Base-by-base conservation (phyloP, 2,888 invertebrate genomes). In the Myopa testacea region DNA sequence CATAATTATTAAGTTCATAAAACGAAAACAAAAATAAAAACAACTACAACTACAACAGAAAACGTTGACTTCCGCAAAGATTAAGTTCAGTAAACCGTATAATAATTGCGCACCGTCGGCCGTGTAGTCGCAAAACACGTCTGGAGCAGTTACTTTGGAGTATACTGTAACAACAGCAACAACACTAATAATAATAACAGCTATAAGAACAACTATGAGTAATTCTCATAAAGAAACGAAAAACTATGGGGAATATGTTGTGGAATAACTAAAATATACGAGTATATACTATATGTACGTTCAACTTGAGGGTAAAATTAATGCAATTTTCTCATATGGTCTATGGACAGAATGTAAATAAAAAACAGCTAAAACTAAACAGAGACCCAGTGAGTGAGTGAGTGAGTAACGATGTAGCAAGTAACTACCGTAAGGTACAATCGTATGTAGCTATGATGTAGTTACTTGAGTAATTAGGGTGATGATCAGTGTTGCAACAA, bases 71-170 rank as follows among this genome's bases (percentile, higher is more conserved):
- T 82, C 82, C 82, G 82, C 79, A 80, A 80, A 80, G 76, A 78
- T 80, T 78, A 80, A 82, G 82, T 81, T 82, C 81, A 82, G 80
- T 81, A 82, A 82, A 82, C 81, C 81, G 78, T 80, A 81, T 77
- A 81, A 79, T 81, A 80, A 81, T 81, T 80, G 81, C 77, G 63
- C 76, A 63, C 50, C 52, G 63, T 76, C 45, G 68, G 55, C 55
- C 65, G 37, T 37, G 37, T 14, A 45, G 65, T 52, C 75, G 19
- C 60, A 75, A 67, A 55, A 14, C 37, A 37, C 38, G 52, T 55
- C 4, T 34, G 38, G 65, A 34, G 34, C 37, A 37, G 65, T 38
- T n/a, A 55, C 55, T 55, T 38, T 34, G n/a, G 72, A 19, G 7
- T 38, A 14, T 45, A 38, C 58, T 45, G 45, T 45, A 37, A 58